Evolutionary conservation across 2,113 vertebrate genomes (phyloP).

Genomic region (Megaleporinus macrocephalus): DNA sequence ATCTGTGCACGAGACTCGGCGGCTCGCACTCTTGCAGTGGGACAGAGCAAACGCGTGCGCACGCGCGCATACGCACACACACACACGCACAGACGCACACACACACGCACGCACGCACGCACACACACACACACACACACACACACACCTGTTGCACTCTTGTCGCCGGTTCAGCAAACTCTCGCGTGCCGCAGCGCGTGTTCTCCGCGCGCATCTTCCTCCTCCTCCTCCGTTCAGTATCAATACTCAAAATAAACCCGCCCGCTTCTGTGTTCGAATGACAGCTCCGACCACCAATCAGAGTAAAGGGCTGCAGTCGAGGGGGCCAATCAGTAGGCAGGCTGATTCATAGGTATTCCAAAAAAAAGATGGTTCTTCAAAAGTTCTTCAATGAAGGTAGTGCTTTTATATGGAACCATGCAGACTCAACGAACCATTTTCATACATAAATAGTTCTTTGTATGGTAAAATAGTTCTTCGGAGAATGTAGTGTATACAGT

Average conservation of each 20-base stretch:
- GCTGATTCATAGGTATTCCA: too few species aligned
- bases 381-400: too few species aligned
- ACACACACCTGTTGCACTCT: neutral
- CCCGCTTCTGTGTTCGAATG: constrained; percentile 58
- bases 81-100: neutral
- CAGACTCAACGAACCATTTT: too few species aligned
- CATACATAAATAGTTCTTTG: too few species aligned
- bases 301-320: constrained; percentile 24
- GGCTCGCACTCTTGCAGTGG: neutral
- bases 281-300: constrained; percentile 61
- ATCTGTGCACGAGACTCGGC: neutral
- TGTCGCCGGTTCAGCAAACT: neutral
- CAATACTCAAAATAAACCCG: constrained; percentile 68
- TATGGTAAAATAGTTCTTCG: too few species aligned
- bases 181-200: constrained; percentile 11
- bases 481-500: too few species aligned
- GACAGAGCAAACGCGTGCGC: neutral
- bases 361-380: too few species aligned
- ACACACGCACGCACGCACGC: neutral
- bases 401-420: too few species aligned
- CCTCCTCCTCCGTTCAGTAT: constrained; percentile 56
- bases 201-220: constrained; percentile 73
- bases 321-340: constrained; percentile 33
- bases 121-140: neutral
- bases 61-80: too few species aligned